Evolutionary conservation across 2,888 invertebrate genomes (phyloP).

Genomic region (Drosophila meridionalis): DNA sequence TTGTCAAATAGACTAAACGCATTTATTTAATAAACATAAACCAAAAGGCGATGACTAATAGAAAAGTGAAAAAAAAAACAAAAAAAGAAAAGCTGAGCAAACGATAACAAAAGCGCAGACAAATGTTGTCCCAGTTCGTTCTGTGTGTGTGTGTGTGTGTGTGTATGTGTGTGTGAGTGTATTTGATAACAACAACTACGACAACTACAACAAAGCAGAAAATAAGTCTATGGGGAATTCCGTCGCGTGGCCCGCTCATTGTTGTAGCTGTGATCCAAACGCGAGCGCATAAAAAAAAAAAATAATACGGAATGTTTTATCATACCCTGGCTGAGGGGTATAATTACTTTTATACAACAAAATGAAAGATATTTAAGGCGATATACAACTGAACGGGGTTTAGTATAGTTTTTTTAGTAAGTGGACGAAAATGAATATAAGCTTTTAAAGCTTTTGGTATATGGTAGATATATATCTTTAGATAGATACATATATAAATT

Average conservation of each 20-base stretch:
- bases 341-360: not conserved
- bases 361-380: not conserved
- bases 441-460: too few species aligned
- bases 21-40: conserved; percentile 49
- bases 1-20: conserved; percentile 39
- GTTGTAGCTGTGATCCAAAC: conserved; percentile 38
- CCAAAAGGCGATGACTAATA: conserved; percentile 22
- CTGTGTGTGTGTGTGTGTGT: conserved; percentile 11
- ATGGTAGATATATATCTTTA: too few species aligned
- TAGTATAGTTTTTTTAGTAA: not conserved
- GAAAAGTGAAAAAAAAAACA: not conserved
- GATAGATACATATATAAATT: too few species aligned
- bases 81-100: not conserved
- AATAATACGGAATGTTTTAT: not conserved
- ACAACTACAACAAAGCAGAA: conserved; percentile 23
- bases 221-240: conserved; percentile 40
- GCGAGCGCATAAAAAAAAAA: not conserved
- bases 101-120: conserved; percentile 36
- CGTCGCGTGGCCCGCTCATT: conserved; percentile 49
- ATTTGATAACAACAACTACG: conserved; percentile 33
- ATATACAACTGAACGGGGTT: not conserved
- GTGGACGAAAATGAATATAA: too few species aligned
- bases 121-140: conserved; percentile 26
- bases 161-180: conserved; percentile 16
- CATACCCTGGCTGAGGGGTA: not conserved